These are phyloP conservation scores for Ictalurus furcatus DNA, from an alignment of 2,113 vertebrate genomes.

Conservation along the genomic window DNA sequence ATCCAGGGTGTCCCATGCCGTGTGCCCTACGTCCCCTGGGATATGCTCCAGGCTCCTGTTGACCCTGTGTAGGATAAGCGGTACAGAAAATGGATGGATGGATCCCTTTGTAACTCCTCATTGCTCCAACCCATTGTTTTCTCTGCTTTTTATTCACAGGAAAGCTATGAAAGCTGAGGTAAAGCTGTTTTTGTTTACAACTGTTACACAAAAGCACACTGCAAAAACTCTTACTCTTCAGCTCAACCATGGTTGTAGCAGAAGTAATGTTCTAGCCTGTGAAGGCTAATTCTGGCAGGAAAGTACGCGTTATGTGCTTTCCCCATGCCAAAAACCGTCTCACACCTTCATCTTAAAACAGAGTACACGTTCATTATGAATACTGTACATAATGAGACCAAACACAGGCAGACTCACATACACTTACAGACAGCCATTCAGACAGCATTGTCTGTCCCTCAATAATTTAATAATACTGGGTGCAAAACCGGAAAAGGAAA, in stretches of 20 bases:
- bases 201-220: neutral
- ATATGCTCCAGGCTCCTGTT: no score
- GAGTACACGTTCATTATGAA: neutral
- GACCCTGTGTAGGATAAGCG: no score
- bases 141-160: neutral
- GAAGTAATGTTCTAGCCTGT: neutral
- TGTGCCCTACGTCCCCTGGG: no score
- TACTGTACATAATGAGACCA: neutral
- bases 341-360: neutral
- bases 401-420: conserved; percentile 15
- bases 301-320: neutral
- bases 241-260: neutral
- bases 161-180: neutral
- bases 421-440: conserved; percentile 20
- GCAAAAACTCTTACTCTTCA: neutral
- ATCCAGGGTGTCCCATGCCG: no score
- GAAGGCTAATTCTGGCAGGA: neutral
- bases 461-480: conserved; percentile 25
- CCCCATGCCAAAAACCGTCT: neutral
- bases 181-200: neutral
- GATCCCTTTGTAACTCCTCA: neutral
- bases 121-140: neutral
- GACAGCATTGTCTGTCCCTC: conserved; percentile 18
- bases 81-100: no score
- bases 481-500: conserved; percentile 26